Evolutionary conservation across 2,888 invertebrate species (phyloP), one percentile per base, ranked within the genome.

Genomic region (Chalcis sispes): DNA sequence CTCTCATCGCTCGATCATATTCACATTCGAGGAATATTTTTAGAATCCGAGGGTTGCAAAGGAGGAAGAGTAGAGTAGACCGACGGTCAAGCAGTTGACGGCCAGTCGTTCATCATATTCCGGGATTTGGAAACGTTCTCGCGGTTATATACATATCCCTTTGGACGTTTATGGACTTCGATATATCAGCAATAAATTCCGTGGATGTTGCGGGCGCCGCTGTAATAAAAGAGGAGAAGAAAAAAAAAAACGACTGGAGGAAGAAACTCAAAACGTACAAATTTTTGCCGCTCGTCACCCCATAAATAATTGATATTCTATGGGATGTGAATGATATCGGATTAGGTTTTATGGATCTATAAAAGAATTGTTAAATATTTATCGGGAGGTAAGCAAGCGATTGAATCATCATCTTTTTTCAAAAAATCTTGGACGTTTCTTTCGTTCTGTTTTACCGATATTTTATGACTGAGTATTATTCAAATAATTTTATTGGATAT

Each of bases 101-200:
- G 52, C 50, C 20, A 70, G 56, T 74, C 77, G 69, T 79, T 29
- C 56, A 75, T 75, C 77, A 75, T 76, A 32, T 18, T 75, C 70
- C 74, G 73, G 71, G 73, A 78, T 67, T 77, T 64, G 23, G 50
- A 32, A 62, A n/a, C 10, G 46, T 32, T 23, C 52, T 25, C 40
- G 58, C 29, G 58, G 40, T 67, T 59, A 64, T 61, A 66, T 72
- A n/a, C n/a, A n/a, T n/a, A n/a, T n/a, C n/a, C 65, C 61, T 40
- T 46, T 59, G 50, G 76, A 78, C 76, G 72, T 76, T 78, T 76
- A 78, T 76, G 67, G 78, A 78, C 76, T 74, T 72, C 75, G 72
- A 77, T n/a, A n/a, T n/a, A n/a, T 78, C 56, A 40, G 67, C 72
- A 72, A 76, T 80, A 72, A 76, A 76, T 77, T 67, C 66, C n/a